Evolutionary conservation across 2,113 vertebrate genomes (phyloP), one percentile per base, ranked within the genome.

Genomic region (Grammomys dolichurus): DNA sequence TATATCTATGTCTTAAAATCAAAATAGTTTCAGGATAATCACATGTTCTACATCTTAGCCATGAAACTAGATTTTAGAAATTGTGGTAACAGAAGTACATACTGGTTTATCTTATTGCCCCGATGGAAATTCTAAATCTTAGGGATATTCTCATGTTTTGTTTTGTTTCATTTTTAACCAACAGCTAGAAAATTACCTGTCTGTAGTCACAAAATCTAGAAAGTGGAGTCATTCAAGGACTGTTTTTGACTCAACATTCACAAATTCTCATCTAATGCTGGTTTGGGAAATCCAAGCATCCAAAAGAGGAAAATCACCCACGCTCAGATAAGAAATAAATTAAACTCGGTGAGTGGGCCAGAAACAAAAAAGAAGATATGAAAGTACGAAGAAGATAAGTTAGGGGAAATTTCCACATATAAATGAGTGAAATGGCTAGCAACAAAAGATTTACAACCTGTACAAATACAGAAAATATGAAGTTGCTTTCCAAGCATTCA

Each of bases 91-190:
- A 69, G 54, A 90, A 92, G 77, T 94, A 90, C 58, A 77, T 89
- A 46, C 33, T 92, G 13, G 11, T 70, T 92, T 87, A n/a, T 96
- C 92, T 92, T 77, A 72, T 40, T 97, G 28, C 12, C 22, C 91
- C 33, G 31, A 88, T 73, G 33, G 56, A 26, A 60, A 80, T 89
- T 91, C 14, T 63, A 56, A 80, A 86, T 46, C n/a, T 43, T 63
- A 73, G 26, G 14, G 2, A 72, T 2, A 60, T 10, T 40, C 69
- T 67, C 58, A 56, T 19, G 78, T 76, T 91, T 96, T 0, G 2
- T 76, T 63, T 28, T 40, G 1, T 63, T 46, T 65, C 31, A 1
- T 60, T 60, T 87, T 92, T 51, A 33, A 40, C 67, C 26, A 51
- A 54, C 46, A 87, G 60, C 67, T 43, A 85, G 75, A 93, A 94